These are phyloP conservation scores for Monopterus albus DNA, from an alignment of 2,113 vertebrate genomes.

Conservation along the genomic window DNA sequence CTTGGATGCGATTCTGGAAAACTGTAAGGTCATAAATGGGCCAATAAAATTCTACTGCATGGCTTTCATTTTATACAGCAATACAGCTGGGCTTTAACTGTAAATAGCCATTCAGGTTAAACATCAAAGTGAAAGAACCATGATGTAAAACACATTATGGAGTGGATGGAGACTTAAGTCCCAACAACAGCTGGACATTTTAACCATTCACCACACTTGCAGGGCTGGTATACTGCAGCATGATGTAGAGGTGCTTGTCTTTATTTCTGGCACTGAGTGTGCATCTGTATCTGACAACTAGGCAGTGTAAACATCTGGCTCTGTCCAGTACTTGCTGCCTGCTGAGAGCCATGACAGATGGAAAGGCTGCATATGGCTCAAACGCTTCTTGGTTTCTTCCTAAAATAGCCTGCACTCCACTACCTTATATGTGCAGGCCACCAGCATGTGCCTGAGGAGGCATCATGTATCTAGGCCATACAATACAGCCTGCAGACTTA, in stretches of 20 bases:
- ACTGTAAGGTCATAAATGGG: background rate
- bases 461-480: slow-evolving; percentile 81
- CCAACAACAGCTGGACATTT: background rate
- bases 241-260: background rate
- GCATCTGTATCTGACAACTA: slow-evolving; percentile 56
- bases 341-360: slow-evolving; percentile 79
- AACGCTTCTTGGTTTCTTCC: slow-evolving; percentile 79
- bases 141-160: background rate
- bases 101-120: background rate
- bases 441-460: slow-evolving; percentile 71
- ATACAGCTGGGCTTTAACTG: background rate
- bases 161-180: background rate
- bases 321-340: slow-evolving; percentile 48
- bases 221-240: background rate
- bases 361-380: slow-evolving; percentile 68
- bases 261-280: slow-evolving; percentile 19
- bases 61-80: background rate
- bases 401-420: slow-evolving; percentile 88
- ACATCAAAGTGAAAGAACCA: background rate
- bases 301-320: slow-evolving; percentile 77
- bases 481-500: slow-evolving; percentile 61
- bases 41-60: background rate
- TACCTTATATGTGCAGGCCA: slow-evolving; percentile 92
- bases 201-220: background rate
- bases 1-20: background rate